Evolutionary conservation across 2,888 invertebrate species (phyloP).

Genomic region (Pterobdella sp.): DNA sequence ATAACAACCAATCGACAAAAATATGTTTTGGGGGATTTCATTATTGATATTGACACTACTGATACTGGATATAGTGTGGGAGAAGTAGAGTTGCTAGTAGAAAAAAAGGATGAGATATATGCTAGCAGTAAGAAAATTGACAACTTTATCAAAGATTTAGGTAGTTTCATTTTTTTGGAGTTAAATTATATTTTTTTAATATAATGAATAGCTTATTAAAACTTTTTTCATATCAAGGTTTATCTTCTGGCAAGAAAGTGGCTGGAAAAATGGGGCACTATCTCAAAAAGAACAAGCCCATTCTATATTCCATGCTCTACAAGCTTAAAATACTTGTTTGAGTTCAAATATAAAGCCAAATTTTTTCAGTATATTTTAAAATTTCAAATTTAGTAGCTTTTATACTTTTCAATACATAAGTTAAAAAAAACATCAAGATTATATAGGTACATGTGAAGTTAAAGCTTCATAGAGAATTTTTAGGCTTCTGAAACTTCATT

Average conservation of each 20-base stretch:
- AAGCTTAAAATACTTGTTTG: slow-evolving; percentile 20
- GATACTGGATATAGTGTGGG: slow-evolving; percentile 26
- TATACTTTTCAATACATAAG: no score
- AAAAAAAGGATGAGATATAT: slow-evolving; percentile 1
- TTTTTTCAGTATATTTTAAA: no score
- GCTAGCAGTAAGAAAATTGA: slow-evolving; percentile 15
- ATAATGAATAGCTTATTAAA: not conserved
- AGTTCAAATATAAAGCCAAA: no score
- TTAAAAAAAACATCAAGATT: no score
- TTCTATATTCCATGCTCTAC: slow-evolving; percentile 9
- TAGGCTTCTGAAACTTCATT: not conserved
- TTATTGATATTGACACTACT: slow-evolving; percentile 22
- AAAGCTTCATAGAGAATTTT: no score
- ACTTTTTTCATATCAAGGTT: not conserved
- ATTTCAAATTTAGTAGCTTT: no score
- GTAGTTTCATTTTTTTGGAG: not conserved
- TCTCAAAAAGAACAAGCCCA: slow-evolving; percentile 14
- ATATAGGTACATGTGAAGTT: no score
- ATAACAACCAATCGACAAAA: slow-evolving; percentile 13
- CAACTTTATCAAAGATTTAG: not conserved
- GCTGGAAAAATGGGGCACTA: slow-evolving; percentile 19
- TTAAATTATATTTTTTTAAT: not conserved
- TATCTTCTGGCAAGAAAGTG: not conserved
- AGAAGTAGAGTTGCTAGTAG: slow-evolving; percentile 17
- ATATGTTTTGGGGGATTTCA: not conserved